Percentiles rank a stretch among this genome's conserved stretches.
These are phyloP conservation scores for Crematogaster levior DNA, from an alignment of 2,888 invertebrate species.

Conservation along the genomic window DNA sequence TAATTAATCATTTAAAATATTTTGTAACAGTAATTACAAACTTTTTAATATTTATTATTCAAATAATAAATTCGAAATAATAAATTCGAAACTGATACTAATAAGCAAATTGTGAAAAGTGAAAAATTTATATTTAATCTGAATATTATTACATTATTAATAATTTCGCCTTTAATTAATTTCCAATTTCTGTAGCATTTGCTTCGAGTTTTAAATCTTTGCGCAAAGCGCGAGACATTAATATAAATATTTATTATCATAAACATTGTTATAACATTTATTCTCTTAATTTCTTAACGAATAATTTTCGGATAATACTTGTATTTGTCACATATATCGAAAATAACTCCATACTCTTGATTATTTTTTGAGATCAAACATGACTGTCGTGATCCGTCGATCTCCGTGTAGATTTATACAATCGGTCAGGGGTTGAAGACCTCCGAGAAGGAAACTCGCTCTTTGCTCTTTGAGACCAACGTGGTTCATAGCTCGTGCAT, in stretches of 20 bases:
- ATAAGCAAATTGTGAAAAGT: neutral
- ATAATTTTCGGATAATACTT: neutral
- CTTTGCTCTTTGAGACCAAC: slow-evolving; percentile 56
- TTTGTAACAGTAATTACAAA: neutral
- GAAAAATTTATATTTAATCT: neutral
- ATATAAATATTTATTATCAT: no score
- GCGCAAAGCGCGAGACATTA: no score
- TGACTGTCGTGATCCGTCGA: neutral
- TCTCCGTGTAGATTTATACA: slow-evolving; percentile 39
- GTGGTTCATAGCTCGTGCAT: slow-evolving; percentile 29
- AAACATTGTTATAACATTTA: neutral
- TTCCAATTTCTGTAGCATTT: neutral
- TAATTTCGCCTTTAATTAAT: neutral
- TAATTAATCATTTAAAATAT: slow-evolving; percentile 7
- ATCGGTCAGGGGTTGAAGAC: slow-evolving; percentile 65
- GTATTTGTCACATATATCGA: neutral
- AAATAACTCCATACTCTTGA: neutral
- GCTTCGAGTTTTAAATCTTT: neutral
- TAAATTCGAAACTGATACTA: neutral
- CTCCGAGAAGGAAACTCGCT: slow-evolving; percentile 55
- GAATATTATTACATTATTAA: neutral
- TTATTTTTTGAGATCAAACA: neutral
- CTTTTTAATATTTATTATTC: neutral
- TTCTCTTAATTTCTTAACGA: neutral
- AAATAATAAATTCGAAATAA: no score